Base-by-base conservation (phyloP, 2,888 invertebrate genomes). In the Spisula subtruncata region DNA sequence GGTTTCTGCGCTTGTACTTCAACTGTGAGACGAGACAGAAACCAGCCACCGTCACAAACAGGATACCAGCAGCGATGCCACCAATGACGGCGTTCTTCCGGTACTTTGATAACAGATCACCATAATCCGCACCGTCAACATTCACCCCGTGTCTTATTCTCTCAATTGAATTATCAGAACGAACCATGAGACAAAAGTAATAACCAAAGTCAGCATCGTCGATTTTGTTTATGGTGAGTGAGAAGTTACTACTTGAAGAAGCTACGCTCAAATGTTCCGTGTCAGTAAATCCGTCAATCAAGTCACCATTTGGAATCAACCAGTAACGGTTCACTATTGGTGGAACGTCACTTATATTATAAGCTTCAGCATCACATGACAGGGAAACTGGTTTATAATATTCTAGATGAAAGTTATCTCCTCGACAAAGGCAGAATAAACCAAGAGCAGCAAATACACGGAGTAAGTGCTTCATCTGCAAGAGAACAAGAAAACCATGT, bases 1-100 rank as follows among this genome's bases (percentile, higher is more conserved):
- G 86, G 51, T 80, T 79, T 16, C 88, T 75, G 12, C 87, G 90
- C n/a, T 88, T 88, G 86, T 93, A 94, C 46, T 94, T 91, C 83
- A 92, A 93, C 41, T 95, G 92, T 92, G 93, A 94, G 25, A 95
- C 29, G 2, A 94, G 14, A 89, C 95, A 95, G 12, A 89, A 86
- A 12, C 93, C 92, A 1, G 91, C 92, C 1, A 95, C 41, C 0
- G 94, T 54, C 0, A 90, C 93, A 82, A 95, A 91, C 87, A 95
- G 86, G 41, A 88, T 85, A 16, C 91, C 95, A 1, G 95, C 95
- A 0, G 95, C 95, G 4, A 95, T 94, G 8, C 94, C 95, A 12
- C 95, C 95, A 56, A 94, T 85, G 29, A 95, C 93, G n/a, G 95
- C 95, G 54, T 94, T 95, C 6, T 93, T 81, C 18, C 90, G 88